These are phyloP conservation scores for Stegodyphus mimosarum DNA, from an alignment of 1,140 invertebrate species.

Conservation along the genomic window DNA sequence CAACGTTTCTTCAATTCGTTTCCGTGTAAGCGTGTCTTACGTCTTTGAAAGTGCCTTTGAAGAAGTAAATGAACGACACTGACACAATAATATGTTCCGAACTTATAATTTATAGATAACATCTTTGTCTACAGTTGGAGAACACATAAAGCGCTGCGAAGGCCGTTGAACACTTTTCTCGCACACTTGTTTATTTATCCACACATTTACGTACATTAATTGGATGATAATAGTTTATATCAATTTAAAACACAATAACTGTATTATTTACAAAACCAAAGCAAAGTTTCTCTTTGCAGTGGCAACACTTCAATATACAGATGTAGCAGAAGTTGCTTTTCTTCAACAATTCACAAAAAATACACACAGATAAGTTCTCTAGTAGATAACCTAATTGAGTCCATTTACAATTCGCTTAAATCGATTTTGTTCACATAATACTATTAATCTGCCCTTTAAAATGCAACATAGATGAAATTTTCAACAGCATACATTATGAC, in stretches of 20 bases:
- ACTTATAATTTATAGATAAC: constrained; percentile 57
- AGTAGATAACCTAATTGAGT: constrained; percentile 7
- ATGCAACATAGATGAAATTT: no score
- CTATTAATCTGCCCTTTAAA: constrained; percentile 13
- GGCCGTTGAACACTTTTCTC: constrained; percentile 10
- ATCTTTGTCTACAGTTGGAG: constrained; percentile 36
- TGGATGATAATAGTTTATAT: constrained; percentile 42
- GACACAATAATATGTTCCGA: constrained; percentile 10
- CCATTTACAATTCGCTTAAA: no score
- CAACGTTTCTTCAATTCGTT: no score
- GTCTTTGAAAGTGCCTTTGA: no score
- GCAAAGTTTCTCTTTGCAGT: constrained; percentile 10
- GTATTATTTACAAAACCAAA: constrained; percentile 33
- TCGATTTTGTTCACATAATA: constrained; percentile 56
- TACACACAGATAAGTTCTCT: constrained; percentile 28
- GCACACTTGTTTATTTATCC: constrained; percentile 24
- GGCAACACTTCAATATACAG: constrained; percentile 24
- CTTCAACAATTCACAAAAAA: not conserved
- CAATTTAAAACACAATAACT: constrained; percentile 54
- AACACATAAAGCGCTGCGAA: constrained; percentile 41
- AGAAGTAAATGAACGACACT: not conserved
- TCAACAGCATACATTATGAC: no score
- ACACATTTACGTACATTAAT: constrained; percentile 32
- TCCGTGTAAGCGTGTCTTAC: no score
- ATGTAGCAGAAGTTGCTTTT: constrained; percentile 6